Evolutionary conservation across 2,113 vertebrate genomes (phyloP), one percentile per base, ranked within the genome.

Genomic region (Desmodus rotundus): DNA sequence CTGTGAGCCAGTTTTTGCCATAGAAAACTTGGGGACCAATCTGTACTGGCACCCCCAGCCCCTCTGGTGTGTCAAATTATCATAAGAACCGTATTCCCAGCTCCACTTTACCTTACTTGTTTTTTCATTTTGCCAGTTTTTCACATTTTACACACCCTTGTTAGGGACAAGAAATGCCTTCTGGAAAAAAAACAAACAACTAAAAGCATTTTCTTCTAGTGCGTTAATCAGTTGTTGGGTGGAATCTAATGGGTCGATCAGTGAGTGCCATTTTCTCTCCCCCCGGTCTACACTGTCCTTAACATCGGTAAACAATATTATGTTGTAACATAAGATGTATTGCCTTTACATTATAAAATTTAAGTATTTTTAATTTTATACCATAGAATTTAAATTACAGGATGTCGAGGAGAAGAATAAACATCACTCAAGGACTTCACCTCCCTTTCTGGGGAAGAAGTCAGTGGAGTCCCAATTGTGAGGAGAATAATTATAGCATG

Each of bases 141-240:
- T 86, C 65, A 24, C 43, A 74, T 78, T 82, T 91, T 78, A 67
- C 4, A 92, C 43, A 45, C 5, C 2, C 38, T 81, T 77, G 16
- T 87, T 73, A 95, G 28, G 36, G 41, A 63, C 3, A 92, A 83
- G 31, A 81, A 80, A 31, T 86, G 6, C 6, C 81, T 88, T 91
- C 52, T 95, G 54, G 24, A 86, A 87, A 58, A 96, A 78, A 96
- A 94, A 41, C 47, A 58, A 93, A 43, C 41, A 96, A 85, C 31
- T 82, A 84, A 74, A 86, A 86, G 36, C 31, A 56, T 67, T 84
- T 76, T 91, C 20, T 70, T 63, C 38, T 74, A 81, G 19, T 67
- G 9, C 5, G 31, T 38, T 90, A 86, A 77, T 83, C 36, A 74
- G 31, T 61, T 38, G 26, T 80, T 74, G 13, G 12, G 20, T 87